A percentile compares a stretch with the other conserved stretches of the same genome.
Conservation (phyloP, 2,888 invertebrate species). For the Linyphia triangularis region DNA sequence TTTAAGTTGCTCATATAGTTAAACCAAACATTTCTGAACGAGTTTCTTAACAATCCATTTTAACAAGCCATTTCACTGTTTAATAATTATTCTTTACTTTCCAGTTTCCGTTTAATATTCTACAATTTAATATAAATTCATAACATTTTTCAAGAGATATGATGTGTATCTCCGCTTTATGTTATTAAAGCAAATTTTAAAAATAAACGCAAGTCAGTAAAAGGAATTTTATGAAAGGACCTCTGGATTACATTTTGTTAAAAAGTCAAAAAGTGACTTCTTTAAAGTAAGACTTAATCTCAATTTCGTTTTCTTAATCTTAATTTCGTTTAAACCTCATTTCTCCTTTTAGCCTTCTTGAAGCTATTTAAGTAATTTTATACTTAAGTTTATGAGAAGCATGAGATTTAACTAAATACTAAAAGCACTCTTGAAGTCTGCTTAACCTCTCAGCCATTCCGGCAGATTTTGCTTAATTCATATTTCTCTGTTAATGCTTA, state of each 20-base stretch:
- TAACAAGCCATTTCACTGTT: no score
- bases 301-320: constrained; percentile 26
- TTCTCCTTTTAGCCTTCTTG: not conserved
- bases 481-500: constrained; percentile 12
- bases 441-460: constrained; percentile 21
- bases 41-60: no score
- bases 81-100: no score
- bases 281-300: not conserved
- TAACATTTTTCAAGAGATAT: no score
- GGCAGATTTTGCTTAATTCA: constrained; percentile 45
- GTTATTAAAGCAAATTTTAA: no score
- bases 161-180: no score
- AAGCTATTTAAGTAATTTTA: constrained; percentile 14
- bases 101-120: no score
- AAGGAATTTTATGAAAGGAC: not conserved
- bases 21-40: no score
- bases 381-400: constrained; percentile 12
- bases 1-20: no score
- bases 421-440: constrained; percentile 7
- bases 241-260: not conserved
- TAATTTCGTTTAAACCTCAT: constrained; percentile 35
- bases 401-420: constrained; percentile 18
- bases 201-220: not conserved
- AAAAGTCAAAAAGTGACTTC: not conserved
- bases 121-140: no score